Percentiles rank a stretch among this genome's conserved stretches.
phyloP scores from a whole-genome alignment of 2,888 invertebrate genomes.

The Drosophila eohydei region DNA sequence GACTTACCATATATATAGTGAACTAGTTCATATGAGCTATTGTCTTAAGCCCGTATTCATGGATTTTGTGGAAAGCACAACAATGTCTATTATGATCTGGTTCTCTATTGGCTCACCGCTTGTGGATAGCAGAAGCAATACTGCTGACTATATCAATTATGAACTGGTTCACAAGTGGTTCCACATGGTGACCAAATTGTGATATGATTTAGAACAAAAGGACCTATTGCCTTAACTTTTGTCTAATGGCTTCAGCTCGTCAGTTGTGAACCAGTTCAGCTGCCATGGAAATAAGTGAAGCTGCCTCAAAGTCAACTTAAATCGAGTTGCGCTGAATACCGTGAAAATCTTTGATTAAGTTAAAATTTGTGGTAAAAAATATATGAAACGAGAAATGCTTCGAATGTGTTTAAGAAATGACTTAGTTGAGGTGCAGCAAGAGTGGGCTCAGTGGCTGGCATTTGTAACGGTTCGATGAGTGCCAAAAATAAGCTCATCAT shows the following conservation, averaged over 20 bases:
- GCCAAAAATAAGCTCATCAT: constrained; percentile 3
- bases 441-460: not conserved
- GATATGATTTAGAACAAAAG: no score
- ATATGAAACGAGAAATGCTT: not conserved
- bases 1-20: not conserved
- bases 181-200: no score
- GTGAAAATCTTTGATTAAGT: not conserved
- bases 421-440: not conserved
- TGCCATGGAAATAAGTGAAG: not conserved
- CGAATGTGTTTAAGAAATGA: not conserved
- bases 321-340: not conserved
- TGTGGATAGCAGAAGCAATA: not conserved
- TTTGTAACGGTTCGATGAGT: not conserved
- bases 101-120: no score
- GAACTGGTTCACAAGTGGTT: constrained; percentile 4
- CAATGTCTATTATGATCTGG: no score
- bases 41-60: no score
- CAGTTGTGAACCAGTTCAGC: not conserved
- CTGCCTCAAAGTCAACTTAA: not conserved
- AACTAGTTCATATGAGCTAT: no score
- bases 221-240: no score
- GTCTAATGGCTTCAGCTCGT: no score
- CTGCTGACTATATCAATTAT: not conserved
- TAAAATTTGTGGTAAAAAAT: not conserved
- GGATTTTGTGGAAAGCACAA: no score